These are phyloP conservation scores for Notiomystis cincta DNA, from an alignment of 2,113 vertebrate genomes.

Conservation along the genomic window DNA sequence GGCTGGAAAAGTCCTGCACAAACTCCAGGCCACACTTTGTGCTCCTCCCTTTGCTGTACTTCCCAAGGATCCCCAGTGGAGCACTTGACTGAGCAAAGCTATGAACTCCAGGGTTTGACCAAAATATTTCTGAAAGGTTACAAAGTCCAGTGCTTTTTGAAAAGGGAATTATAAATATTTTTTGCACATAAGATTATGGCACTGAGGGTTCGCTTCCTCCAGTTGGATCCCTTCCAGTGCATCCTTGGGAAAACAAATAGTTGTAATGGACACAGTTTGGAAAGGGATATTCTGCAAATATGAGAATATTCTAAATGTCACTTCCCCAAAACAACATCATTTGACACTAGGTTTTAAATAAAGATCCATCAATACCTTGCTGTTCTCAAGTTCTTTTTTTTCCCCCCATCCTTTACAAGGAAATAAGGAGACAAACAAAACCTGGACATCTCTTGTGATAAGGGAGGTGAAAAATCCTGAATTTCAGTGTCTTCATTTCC, in stretches of 20 bases:
- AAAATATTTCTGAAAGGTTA: slow-evolving; percentile 17
- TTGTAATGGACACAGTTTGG: neutral
- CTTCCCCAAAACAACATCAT: neutral
- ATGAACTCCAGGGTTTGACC: neutral
- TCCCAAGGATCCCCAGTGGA: neutral
- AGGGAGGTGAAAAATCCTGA: neutral
- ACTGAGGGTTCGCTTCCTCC: neutral
- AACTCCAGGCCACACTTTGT: neutral
- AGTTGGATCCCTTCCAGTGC: neutral
- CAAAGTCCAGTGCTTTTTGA: neutral
- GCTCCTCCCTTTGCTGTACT: neutral
- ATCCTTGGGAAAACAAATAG: neutral
- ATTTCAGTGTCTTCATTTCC: neutral
- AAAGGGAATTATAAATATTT: neutral
- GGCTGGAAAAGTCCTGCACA: neutral
- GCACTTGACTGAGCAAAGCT: neutral
- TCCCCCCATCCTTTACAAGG: neutral
- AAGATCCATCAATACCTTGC: neutral
- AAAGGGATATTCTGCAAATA: neutral
- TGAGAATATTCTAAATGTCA: neutral
- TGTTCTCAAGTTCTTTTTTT: neutral
- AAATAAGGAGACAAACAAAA: neutral
- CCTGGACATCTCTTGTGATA: neutral
- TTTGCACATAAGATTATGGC: neutral
- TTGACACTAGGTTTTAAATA: neutral